These are phyloP conservation scores for Sminthurides bifidus DNA, from an alignment of 1,140 invertebrate genomes.

Conservation along the genomic window DNA sequence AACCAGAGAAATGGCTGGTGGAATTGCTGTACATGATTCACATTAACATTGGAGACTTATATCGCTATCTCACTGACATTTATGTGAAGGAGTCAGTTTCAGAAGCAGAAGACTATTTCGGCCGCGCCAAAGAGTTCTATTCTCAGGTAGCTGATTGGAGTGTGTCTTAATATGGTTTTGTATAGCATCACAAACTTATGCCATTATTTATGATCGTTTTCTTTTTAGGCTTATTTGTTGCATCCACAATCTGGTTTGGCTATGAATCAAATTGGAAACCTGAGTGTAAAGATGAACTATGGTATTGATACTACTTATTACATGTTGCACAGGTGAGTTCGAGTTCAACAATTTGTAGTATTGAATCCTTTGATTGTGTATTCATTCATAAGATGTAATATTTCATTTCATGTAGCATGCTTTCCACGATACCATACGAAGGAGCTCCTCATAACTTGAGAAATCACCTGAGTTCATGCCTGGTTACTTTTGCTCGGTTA, in stretches of 20 bases:
- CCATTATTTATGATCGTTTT: background rate
- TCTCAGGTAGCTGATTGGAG: slow-evolving; percentile 18
- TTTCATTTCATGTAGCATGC: slow-evolving; percentile 13
- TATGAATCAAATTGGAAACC: slow-evolving; percentile 28
- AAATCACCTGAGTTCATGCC: slow-evolving; percentile 12
- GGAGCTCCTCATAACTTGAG: slow-evolving; percentile 21
- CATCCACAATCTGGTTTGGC: slow-evolving; percentile 21
- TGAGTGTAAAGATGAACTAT: slow-evolving; percentile 10
- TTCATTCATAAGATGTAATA: background rate
- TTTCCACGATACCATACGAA: slow-evolving; percentile 17
- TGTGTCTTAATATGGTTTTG: too few relatives aligned
- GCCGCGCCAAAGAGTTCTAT: slow-evolving; percentile 21
- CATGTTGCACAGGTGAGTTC: slow-evolving; percentile 30
- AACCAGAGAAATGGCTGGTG: slow-evolving; percentile 11
- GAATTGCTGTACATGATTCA: slow-evolving; percentile 17
- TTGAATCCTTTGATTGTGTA: background rate
- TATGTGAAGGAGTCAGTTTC: slow-evolving; percentile 1
- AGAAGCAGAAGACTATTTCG: slow-evolving; percentile 7
- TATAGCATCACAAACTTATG: background rate
- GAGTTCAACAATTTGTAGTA: background rate
- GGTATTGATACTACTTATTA: slow-evolving; percentile 27
- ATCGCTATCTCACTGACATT: slow-evolving; percentile 22
- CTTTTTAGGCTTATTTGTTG: slow-evolving; percentile 22
- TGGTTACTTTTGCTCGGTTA: slow-evolving; percentile 19
- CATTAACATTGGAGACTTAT: slow-evolving; percentile 27